These are phyloP conservation scores for Camponotus floridanus DNA, from an alignment of 1,140 invertebrate genomes.

Conservation along the genomic window DNA sequence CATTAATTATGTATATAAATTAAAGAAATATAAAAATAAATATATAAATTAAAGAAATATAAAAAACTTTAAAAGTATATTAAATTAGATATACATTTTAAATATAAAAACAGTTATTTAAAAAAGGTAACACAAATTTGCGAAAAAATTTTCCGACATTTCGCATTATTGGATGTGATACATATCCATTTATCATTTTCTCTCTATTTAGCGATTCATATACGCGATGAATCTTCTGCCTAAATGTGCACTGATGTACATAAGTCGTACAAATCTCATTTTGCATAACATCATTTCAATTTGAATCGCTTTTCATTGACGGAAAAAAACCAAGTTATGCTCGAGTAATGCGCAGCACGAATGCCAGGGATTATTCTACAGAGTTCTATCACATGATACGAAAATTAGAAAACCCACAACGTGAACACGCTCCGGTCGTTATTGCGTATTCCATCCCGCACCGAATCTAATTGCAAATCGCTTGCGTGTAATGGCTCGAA, in stretches of 20 bases:
- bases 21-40: not conserved
- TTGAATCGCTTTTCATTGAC: not conserved
- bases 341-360: not conserved
- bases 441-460: constrained; percentile 50
- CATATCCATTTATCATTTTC: not conserved
- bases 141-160: not conserved
- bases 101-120: not conserved
- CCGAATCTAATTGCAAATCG: constrained; percentile 71
- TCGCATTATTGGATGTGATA: constrained; percentile 20
- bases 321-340: constrained; percentile 39
- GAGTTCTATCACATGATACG: not conserved
- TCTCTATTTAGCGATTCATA: not conserved
- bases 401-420: constrained; percentile 58
- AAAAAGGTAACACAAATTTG: not conserved
- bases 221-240: not conserved
- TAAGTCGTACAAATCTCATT: constrained; percentile 23
- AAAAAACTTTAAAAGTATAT: too few species aligned
- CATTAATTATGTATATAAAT: not conserved
- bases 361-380: constrained; percentile 23
- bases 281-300: constrained; percentile 1
- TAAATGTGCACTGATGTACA: not conserved
- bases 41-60: not conserved
- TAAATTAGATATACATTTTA: too few species aligned
- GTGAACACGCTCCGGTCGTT: constrained; percentile 24
- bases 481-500: constrained; percentile 66